phyloP scores from a whole-genome alignment of 2,888 invertebrate species.

The Megamerina dolium region DNA sequence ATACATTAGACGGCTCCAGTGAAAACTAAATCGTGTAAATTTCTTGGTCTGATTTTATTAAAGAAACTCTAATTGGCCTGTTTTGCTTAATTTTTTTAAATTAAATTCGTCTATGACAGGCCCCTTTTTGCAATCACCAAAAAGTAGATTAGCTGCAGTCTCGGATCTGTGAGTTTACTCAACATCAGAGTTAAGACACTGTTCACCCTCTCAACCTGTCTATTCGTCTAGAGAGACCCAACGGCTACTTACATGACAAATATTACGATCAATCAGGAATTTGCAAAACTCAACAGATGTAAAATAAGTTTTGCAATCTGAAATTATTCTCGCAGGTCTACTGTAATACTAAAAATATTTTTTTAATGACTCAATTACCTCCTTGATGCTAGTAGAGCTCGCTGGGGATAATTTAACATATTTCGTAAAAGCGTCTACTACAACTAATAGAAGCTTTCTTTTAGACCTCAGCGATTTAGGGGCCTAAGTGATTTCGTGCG shows the following conservation, averaged over 20 bases:
- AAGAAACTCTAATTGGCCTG: too few species aligned
- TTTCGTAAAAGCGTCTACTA: slow-evolving; percentile 1
- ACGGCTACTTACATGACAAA: not conserved
- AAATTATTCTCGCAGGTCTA: not conserved
- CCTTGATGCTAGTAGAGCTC: not conserved
- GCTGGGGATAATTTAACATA: not conserved
- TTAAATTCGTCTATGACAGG: too few species aligned
- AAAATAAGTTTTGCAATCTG: not conserved
- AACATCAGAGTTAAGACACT: not conserved
- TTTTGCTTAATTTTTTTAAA: too few species aligned
- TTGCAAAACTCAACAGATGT: not conserved
- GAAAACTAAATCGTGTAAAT: too few species aligned
- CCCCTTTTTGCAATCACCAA: too few species aligned
- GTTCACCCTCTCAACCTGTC: not conserved
- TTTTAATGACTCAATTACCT: not conserved
- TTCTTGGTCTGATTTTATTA: too few species aligned
- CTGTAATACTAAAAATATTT: slow-evolving; percentile 7
- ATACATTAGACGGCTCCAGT: too few species aligned
- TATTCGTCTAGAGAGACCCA: not conserved
- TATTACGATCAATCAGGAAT: not conserved
- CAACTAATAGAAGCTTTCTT: not conserved
- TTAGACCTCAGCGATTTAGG: not conserved
- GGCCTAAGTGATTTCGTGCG: not conserved
- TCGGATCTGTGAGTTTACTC: not conserved
- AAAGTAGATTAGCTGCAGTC: too few species aligned